Evolutionary conservation across 2,888 invertebrate genomes (phyloP), one percentile per base, ranked within the genome.

Genomic region (Phengaris alcon): DNA sequence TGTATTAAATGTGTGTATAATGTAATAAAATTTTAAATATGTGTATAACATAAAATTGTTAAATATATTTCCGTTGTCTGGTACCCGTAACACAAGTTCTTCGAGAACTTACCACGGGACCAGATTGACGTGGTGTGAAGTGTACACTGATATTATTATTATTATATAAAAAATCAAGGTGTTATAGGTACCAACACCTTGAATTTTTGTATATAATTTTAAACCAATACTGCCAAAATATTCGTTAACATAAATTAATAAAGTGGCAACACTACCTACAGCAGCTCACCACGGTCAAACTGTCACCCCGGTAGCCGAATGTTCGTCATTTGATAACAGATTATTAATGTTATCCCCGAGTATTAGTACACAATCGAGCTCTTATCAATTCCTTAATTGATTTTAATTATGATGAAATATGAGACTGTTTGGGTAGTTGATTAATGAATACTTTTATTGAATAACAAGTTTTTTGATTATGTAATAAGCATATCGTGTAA

Each of bases 221-320:
- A 5, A 6, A 48, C 8, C 12, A 52, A 52, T 12, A 52, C 52
- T 52, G 52, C 12, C 52, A 12, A 52, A 52, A 12, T 52, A 52
- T 52, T 22, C 35, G 15, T 35, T 6, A 64, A 22, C 64, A 15
- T 22, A 22, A 22, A 35, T 22, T 59, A 64, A 35, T 35, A 35
- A 22, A 35, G 64, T 64, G 35, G 68, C 12, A 68, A 12, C 68
- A 44, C 46, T 46, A 52, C 48, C 52, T 52, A 52, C 52, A 52
- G 80, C 81, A 82, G 8, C 52, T 2, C 10, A 12, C 0, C 76
- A 78, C 72, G 73, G 74, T 64, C 54, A 6, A 22, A 68, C 22
- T 74, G 69, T 64, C 74, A 5, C 75, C 73, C 72, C 75, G 75
- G 70, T 74, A 74, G 74, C 72, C 55, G 68, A 75, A 68, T 54